These are phyloP conservation scores for Anableps anableps DNA, from an alignment of 2,797 vertebrate genomes.

Conservation along the genomic window DNA sequence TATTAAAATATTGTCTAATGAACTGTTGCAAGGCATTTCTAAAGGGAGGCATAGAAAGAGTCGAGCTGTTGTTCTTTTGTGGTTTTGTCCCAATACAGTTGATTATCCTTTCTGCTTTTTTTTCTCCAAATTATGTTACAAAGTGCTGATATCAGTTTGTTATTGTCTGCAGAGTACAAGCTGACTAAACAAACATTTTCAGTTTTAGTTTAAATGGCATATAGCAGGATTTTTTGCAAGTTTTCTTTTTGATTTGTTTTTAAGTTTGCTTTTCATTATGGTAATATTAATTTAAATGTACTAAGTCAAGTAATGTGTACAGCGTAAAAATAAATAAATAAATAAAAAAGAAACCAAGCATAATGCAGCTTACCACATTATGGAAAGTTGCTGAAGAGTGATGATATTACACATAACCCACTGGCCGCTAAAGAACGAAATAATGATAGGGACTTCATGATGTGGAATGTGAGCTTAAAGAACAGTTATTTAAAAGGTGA, in stretches of 20 bases:
- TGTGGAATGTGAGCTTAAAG: too few relatives aligned
- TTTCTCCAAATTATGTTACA: too few relatives aligned
- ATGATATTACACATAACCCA: background rate
- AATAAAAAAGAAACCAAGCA: background rate
- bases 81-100: background rate
- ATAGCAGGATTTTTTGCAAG: background rate
- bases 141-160: background rate
- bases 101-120: too few relatives aligned
- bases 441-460: background rate
- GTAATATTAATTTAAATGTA: background rate
- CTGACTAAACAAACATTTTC: background rate
- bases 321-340: too few relatives aligned
- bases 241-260: background rate
- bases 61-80: too few relatives aligned
- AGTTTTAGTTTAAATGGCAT: background rate
- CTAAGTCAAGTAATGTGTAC: background rate
- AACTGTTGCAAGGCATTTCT: background rate
- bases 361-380: background rate
- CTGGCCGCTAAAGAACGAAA: background rate
- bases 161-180: background rate
- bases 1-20: too few relatives aligned
- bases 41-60: background rate
- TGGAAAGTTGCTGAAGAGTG: background rate
- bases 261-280: background rate
- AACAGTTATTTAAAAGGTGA: background rate